A percentile compares a stretch with the other conserved stretches of the same genome.
phyloP scores from a whole-genome alignment of 2,888 invertebrate species.

The Agonum fuliginosum region DNA sequence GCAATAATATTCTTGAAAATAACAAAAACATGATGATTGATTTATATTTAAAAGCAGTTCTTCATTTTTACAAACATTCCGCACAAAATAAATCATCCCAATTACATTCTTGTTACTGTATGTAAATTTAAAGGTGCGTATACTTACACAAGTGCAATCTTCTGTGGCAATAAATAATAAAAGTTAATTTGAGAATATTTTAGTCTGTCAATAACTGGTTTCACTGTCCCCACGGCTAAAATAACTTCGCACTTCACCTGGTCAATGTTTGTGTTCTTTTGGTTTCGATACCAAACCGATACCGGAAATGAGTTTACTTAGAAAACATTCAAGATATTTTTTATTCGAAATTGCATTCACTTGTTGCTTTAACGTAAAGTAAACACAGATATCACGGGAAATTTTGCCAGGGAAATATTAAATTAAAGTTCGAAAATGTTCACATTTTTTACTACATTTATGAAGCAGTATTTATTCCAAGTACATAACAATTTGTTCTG shows the following conservation, averaged over 20 bases:
- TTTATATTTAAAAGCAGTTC: not conserved
- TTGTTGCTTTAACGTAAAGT: not conserved
- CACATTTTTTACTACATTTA: too few species aligned
- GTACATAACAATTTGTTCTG: too few species aligned
- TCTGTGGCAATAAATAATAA: constrained; percentile 15
- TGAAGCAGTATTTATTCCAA: too few species aligned
- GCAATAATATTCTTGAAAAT: too few species aligned
- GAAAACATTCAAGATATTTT: not conserved
- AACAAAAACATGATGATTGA: too few species aligned
- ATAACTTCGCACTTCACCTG: not conserved
- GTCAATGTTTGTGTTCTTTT: not conserved
- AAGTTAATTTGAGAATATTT: constrained; percentile 12
- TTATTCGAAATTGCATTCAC: not conserved
- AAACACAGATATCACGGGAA: too few species aligned
- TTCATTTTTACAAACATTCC: not conserved
- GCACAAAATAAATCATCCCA: not conserved
- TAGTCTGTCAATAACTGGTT: constrained; percentile 14
- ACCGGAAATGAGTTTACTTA: not conserved
- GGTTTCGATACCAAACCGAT: not conserved
- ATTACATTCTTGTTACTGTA: constrained; percentile 1
- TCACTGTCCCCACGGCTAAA: not conserved
- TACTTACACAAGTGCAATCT: not conserved
- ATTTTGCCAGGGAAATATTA: too few species aligned
- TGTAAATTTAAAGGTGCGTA: not conserved
- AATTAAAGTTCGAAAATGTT: too few species aligned